A percentile compares a stretch with the other conserved stretches of the same genome.
Conservation (phyloP, 2,797 vertebrate species). For the Poeciliopsis infans region DNA sequence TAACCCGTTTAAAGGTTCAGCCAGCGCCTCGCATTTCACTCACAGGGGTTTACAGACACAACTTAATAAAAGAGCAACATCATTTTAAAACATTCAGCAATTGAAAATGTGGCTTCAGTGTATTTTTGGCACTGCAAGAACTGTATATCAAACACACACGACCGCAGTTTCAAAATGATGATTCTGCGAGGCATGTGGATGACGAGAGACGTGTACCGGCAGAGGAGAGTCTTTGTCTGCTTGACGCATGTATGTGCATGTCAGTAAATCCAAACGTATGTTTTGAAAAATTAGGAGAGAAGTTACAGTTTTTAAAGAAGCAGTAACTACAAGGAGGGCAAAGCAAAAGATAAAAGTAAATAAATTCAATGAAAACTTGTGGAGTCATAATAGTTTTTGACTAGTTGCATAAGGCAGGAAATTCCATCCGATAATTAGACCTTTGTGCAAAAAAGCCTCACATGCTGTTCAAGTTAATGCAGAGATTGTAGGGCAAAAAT, state of each 20-base stretch:
- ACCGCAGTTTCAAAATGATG: background rate
- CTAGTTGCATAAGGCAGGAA: background rate
- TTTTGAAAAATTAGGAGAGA: background rate
- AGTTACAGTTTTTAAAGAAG: background rate
- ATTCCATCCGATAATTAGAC: background rate
- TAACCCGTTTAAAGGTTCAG: background rate
- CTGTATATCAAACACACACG: background rate
- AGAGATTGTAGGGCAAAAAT: background rate
- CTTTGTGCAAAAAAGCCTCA: background rate
- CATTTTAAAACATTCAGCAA: background rate
- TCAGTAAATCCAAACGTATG: background rate
- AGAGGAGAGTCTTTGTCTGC: background rate
- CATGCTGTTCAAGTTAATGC: background rate
- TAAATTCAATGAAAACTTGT: background rate
- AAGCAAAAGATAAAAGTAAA: background rate
- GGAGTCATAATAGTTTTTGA: background rate
- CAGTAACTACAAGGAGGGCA: background rate
- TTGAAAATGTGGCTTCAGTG: background rate
- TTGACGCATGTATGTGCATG: background rate
- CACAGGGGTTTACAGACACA: background rate
- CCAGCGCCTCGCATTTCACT: background rate
- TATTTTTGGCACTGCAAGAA: background rate
- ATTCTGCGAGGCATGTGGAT: background rate
- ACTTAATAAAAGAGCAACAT: background rate
- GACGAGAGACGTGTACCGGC: background rate